Percentiles rank a stretch among this genome's conserved stretches.
phyloP scores from a whole-genome alignment of 2,113 vertebrate species.

The Xiphias gladius region DNA sequence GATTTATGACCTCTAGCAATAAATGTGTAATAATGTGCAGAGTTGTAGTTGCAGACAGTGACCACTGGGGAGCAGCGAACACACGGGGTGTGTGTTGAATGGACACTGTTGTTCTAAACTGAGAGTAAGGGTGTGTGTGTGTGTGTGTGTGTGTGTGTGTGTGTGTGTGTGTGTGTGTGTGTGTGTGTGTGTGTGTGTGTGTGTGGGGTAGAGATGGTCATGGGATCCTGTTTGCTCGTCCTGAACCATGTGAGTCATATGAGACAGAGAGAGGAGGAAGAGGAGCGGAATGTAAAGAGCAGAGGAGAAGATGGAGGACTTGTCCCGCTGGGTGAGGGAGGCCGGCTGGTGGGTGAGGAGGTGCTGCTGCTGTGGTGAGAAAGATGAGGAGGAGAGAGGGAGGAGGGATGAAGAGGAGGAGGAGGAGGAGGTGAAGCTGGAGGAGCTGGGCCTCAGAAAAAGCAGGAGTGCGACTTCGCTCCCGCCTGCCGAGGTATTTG shows the following conservation, averaged over 20 bases:
- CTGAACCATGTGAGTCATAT: conserved; percentile 85
- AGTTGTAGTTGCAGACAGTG: not conserved
- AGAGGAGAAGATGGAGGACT: conserved; percentile 70
- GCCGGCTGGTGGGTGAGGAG: conserved; percentile 57
- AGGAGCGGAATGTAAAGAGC: not conserved
- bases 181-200: not conserved
- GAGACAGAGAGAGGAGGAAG: conserved; percentile 60
- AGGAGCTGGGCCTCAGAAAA: conserved; percentile 50
- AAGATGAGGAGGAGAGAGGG: conserved; percentile 37
- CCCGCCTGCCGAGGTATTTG: conserved; percentile 69
- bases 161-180: not conserved
- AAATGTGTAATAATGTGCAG: not conserved
- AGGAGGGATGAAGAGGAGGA: conserved; percentile 24
- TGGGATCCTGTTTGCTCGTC: conserved; percentile 81
- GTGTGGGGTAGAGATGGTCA: conserved; percentile 76
- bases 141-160: not conserved
- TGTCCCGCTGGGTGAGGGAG: conserved; percentile 49
- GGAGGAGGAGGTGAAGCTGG: conserved; percentile 37
- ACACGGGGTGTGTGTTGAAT: conserved; percentile 19
- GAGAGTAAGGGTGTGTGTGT: not conserved
- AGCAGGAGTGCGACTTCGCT: conserved; percentile 68
- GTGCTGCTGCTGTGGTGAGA: conserved; percentile 64
- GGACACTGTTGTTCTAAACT: conserved; percentile 19
- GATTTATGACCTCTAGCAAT: too few species aligned
- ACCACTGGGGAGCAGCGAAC: not conserved